A percentile compares a stretch with the other conserved stretches of the same genome.
Evolutionary conservation across 1,140 invertebrate genomes (phyloP).

Genomic region (Brachystomella parvula): DNA sequence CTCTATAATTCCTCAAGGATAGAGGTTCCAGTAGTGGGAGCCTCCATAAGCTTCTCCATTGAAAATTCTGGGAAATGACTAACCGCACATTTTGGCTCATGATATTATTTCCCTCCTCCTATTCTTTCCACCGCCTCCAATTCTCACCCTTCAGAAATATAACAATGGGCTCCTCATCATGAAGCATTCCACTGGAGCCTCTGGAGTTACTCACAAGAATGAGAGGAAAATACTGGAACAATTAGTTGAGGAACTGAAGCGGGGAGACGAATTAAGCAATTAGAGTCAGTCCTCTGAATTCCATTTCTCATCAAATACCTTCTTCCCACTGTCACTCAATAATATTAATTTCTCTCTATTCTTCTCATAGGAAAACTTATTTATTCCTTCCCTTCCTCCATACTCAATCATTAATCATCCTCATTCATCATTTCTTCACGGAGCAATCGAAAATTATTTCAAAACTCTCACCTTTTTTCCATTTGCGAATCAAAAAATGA

Average conservation of each 20-base stretch:
- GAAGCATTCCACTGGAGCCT: not conserved
- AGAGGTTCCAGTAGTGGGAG: too few relatives aligned
- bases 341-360: not conserved
- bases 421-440: too few relatives aligned
- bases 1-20: too few relatives aligned
- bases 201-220: not conserved
- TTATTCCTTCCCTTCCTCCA: too few relatives aligned
- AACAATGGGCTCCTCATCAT: not conserved
- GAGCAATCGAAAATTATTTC: too few relatives aligned
- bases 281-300: too few relatives aligned
- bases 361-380: not conserved
- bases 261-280: not conserved
- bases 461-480: too few relatives aligned
- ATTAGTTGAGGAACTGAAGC: not conserved
- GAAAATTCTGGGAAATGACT: too few relatives aligned
- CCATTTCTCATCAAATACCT: not conserved
- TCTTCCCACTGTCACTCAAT: not conserved
- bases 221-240: not conserved
- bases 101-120: not conserved
- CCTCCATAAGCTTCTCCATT: not conserved
- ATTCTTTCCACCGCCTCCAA: not conserved
- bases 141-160: not conserved
- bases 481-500: too few relatives aligned
- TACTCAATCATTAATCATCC: too few relatives aligned
- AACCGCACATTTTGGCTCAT: too few relatives aligned